These are phyloP conservation scores for Hyaena hyaena DNA, from an alignment of 2,113 vertebrate species.

Conservation along the genomic window DNA sequence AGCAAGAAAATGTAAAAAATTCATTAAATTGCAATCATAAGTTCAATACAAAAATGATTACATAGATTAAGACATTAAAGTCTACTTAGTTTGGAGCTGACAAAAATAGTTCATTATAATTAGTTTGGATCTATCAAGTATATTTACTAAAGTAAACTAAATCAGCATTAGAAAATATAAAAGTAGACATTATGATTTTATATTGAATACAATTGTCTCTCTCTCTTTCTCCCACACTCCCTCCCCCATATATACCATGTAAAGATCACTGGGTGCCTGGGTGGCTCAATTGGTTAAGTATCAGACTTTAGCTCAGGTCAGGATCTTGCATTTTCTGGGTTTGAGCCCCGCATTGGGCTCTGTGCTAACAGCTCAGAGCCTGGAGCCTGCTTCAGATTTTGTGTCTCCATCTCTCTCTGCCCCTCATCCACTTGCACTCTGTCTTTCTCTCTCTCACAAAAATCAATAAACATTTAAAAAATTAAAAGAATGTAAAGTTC, in stretches of 20 bases:
- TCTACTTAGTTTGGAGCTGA: not conserved
- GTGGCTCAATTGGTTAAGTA: too few relatives aligned
- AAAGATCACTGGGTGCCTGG: not conserved
- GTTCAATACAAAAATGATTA: not conserved
- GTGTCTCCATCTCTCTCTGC: too few relatives aligned
- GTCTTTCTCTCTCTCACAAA: too few relatives aligned
- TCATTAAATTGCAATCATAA: not conserved
- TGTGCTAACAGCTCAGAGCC: too few relatives aligned
- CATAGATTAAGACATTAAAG: not conserved
- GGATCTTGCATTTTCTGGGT: too few relatives aligned
- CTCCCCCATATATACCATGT: not conserved
- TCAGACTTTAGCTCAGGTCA: too few relatives aligned
- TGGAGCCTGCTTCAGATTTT: too few relatives aligned
- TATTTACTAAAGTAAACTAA: constrained; percentile 17
- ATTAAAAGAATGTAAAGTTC: not conserved
- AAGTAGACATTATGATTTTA: not conserved
- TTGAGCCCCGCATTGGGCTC: too few relatives aligned
- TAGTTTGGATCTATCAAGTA: not conserved
- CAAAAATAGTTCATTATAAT: not conserved
- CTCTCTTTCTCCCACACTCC: not conserved
- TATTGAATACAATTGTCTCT: not conserved
- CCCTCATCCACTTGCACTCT: too few relatives aligned
- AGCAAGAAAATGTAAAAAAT: not conserved
- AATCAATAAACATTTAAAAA: too few relatives aligned
- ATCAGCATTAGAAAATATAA: not conserved